phyloP scores from a whole-genome alignment of 2,113 vertebrate species.

The Xenus cinereus region DNA sequence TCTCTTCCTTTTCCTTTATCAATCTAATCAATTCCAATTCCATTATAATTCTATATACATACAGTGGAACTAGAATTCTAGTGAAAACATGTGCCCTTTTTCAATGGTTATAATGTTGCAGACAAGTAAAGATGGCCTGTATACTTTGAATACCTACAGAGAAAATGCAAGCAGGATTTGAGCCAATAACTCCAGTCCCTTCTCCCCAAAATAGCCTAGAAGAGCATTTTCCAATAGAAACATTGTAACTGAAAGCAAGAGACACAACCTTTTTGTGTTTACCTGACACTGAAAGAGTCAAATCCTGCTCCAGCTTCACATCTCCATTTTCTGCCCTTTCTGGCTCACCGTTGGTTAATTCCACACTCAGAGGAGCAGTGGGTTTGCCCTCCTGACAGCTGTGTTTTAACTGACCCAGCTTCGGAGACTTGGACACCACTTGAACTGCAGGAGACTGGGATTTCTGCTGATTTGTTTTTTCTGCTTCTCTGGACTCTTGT shows the following conservation, averaged over 20 bases:
- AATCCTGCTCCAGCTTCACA: background rate
- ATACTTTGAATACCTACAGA: background rate
- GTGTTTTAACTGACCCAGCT: conserved; percentile 18
- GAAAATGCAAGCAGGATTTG: background rate
- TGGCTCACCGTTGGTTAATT: conserved; percentile 65
- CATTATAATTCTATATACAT: background rate
- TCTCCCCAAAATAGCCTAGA: background rate
- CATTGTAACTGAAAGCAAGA: background rate
- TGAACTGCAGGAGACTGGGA: conserved; percentile 75
- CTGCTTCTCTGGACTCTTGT: conserved; percentile 85
- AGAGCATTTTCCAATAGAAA: background rate
- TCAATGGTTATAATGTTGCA: accelerated
- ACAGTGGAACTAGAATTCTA: background rate
- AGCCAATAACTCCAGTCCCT: background rate
- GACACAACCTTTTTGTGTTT: background rate
- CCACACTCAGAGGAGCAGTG: background rate
- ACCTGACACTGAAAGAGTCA: conserved; percentile 1
- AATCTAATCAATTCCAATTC: background rate
- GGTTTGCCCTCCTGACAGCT: conserved; percentile 39
- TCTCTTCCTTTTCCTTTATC: background rate
- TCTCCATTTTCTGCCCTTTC: conserved; percentile 51
- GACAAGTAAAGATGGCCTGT: background rate
- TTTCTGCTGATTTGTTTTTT: conserved; percentile 78
- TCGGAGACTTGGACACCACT: conserved; percentile 72
- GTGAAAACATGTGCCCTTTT: background rate